Evolutionary conservation across 1,140 invertebrate genomes (phyloP).

Genomic region (Diorhabda carinulata): DNA sequence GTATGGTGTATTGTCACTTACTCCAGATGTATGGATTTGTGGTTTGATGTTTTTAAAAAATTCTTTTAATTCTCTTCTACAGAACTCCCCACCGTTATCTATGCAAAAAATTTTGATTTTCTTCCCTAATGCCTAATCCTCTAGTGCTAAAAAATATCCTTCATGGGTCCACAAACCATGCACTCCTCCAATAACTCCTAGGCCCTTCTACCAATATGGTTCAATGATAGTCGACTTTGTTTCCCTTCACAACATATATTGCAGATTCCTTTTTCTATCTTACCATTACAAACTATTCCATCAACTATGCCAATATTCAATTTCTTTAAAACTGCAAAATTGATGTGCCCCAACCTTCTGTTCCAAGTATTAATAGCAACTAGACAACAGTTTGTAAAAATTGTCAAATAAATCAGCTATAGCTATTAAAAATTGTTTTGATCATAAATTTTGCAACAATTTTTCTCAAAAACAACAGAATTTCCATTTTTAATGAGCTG

Average conservation of each 20-base stretch:
- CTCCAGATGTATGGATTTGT: slow-evolving; percentile 21
- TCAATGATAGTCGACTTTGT: background rate
- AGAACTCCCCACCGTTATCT: slow-evolving; percentile 36
- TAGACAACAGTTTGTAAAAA: background rate
- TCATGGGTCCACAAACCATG: slow-evolving; percentile 26
- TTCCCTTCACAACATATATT: background rate
- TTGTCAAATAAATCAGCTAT: background rate
- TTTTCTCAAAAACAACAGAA: background rate
- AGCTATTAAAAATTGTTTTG: background rate
- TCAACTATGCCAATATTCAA: background rate
- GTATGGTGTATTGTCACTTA: background rate
- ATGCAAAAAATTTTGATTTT: slow-evolving; percentile 37
- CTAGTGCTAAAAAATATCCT: slow-evolving; percentile 31
- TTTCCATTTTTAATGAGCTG: slow-evolving; percentile 2
- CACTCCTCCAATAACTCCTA: background rate
- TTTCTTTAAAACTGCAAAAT: background rate
- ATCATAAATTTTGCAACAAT: background rate
- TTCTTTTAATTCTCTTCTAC: slow-evolving; percentile 29
- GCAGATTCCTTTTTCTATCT: background rate
- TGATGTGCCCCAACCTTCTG: background rate
- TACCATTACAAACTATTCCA: slow-evolving; percentile 5
- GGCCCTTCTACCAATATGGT: background rate
- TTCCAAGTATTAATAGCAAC: background rate
- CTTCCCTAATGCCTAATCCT: slow-evolving; percentile 31
- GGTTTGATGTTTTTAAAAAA: slow-evolving; percentile 30